Evolutionary conservation across 1,140 invertebrate genomes (phyloP), one percentile per base, ranked within the genome.

Genomic region (Megalopta genalis): DNA sequence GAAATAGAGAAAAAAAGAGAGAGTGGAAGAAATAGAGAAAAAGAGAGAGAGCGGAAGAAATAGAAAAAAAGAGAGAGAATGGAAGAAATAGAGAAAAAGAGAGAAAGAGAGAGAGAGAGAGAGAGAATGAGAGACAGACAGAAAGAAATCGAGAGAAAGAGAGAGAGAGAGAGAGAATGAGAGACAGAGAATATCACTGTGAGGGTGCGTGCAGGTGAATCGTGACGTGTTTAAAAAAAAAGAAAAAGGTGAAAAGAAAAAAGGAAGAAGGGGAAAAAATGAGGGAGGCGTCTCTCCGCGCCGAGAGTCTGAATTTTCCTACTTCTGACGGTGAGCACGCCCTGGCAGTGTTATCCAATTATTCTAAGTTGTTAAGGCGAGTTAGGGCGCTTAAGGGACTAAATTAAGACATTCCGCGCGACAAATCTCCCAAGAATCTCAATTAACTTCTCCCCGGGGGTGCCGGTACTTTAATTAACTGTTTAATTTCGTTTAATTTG

Each of bases 361-460:
- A 93, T 92, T 93, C 90, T 90, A 92, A 92, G 92, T 93, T 93
- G 92, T 93, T 93, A 93, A 93, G 92, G 90, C 91, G 87, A 91
- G 91, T 93, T 92, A 93, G 92, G 90, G 91, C 89, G 90, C 89
- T 93, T 91, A 93, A 92, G 91, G 89, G 90, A 93, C 90, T 93
- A 93, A 93, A 93, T 93, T 93, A 93, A 93, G 92, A 93, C 92
- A 93, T 93, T 93, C 92, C 92, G 89, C 86, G 88, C 92, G 90
- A 93, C 92, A 93, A 93, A 92, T 93, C 92, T 93, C 85, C 91
- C 92, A 93, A 93, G 92, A 93, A 93, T 93, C 92, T 93, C 92
- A 93, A 93, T 93, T 93, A 93, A 93, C 92, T 92, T 85, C 87
- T 87, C 84, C 84, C 64, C 85, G 80, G 83, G 86, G 83, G 80